Evolutionary conservation across 2,797 vertebrate species (phyloP).

Genomic region (Sylvilagus floridanus): DNA sequence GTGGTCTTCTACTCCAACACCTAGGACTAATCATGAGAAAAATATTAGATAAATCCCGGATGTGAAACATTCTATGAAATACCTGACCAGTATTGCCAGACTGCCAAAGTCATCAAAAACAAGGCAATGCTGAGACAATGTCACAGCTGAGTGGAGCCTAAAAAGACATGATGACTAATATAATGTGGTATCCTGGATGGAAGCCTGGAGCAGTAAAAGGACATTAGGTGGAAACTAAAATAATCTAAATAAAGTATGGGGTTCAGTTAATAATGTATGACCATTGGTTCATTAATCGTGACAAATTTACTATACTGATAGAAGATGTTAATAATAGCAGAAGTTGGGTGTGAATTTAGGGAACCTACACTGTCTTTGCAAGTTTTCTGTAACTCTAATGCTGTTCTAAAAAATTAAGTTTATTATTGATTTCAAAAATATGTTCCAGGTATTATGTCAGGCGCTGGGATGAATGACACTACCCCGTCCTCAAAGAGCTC

Average conservation of each 20-base stretch:
- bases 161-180: neutral
- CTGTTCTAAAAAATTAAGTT: slow-evolving; percentile 39
- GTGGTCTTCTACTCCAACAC: neutral
- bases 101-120: neutral
- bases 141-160: neutral
- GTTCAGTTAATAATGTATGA: neutral
- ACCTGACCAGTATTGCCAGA: neutral
- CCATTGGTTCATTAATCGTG: slow-evolving; percentile 22
- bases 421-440: slow-evolving; percentile 47
- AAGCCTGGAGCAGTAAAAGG: neutral
- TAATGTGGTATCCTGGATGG: neutral
- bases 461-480: neutral
- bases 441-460: neutral
- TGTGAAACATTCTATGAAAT: neutral
- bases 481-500: neutral
- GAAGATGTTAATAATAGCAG: slow-evolving; percentile 6
- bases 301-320: slow-evolving; percentile 35
- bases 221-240: neutral
- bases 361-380: neutral
- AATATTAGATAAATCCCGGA: neutral
- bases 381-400: slow-evolving; percentile 24
- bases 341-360: slow-evolving; percentile 1
- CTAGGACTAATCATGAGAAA: neutral
- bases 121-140: slow-evolving; percentile 28
- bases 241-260: neutral